Conservation (phyloP, 30 jellyfish, hydroid and myxozoan genomes). For the Aurelia sp. region DNA sequence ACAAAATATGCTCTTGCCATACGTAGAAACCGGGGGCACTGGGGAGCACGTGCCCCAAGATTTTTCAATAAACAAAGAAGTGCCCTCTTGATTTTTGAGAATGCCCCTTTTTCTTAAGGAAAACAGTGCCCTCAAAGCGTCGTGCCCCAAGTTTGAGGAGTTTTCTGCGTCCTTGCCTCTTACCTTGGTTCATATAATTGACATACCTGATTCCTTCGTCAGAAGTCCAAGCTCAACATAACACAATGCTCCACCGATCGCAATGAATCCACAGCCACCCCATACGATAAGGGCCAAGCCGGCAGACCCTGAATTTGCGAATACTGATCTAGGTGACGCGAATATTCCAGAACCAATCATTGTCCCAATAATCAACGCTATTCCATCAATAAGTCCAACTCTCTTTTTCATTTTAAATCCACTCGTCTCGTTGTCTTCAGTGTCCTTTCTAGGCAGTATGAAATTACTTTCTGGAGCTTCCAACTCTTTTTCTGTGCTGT, state of each 20-base stretch:
- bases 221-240: conserved; percentile 87
- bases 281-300: conserved; percentile 88
- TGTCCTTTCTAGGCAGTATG: neutral
- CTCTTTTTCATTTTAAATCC: conserved; percentile 22
- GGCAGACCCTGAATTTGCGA: conserved; percentile 56
- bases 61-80: too few species aligned
- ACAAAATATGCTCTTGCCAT: too few species aligned
- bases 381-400: conserved; percentile 63
- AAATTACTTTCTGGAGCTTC: neutral
- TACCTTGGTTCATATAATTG: too few species aligned
- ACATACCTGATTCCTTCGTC: conserved; percentile 64
- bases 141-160: too few species aligned
- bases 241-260: conserved; percentile 79
- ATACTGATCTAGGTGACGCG: conserved; percentile 89
- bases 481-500: neutral
- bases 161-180: too few species aligned
- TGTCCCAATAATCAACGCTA: conserved; percentile 62
- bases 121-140: too few species aligned
- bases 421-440: neutral
- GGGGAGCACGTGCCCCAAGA: too few species aligned
- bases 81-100: too few species aligned
- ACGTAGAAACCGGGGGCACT: too few species aligned
- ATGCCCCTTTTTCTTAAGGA: too few species aligned
- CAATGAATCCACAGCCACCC: conserved; percentile 86
- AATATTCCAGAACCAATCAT: conserved; percentile 96